Evolutionary conservation across 1,140 invertebrate species (phyloP), one percentile per base, ranked within the genome.

Genomic region (Hypothenemus hampei): DNA sequence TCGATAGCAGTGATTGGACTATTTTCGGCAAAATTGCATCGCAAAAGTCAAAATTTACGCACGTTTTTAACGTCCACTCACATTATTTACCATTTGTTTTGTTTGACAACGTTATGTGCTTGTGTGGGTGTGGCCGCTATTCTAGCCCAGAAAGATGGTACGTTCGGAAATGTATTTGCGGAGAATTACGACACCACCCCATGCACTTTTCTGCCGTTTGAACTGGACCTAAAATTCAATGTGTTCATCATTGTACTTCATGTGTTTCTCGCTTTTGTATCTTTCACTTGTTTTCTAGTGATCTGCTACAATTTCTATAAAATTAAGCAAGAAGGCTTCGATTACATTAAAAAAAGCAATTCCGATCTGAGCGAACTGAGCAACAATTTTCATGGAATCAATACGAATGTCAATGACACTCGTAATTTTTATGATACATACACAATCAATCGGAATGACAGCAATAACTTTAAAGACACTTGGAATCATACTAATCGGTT

Each of bases 61-160:
- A 72, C 75, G 41, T 75, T 70, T 51, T 65, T 79, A 4, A 71
- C 76, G 1, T 53, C 71, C 4, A 74, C 75, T 16, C 79, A 80
- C 39, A 71, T 80, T 19, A 65, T 75, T 19, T 79, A 80, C 58
- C 78, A 80, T 59, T 58, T 81, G 10, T 74, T 73, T 29, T 78
- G 77, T 15, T 58, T 79, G 16, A 74, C 74, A 1, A 69, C 76
- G 2, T 66, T 80, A 10, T 74, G 75, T 39, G 67, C 71, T 4
- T 73, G 78, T 51, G 75, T 78, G 0, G 72, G 73, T 1, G 68
- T 73, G 1, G 72, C 73, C 5, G 70, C 71, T 6, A 69, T 75
- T n/a, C 60, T 75, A 20, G 72, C 73, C 0, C 65, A 71, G 45
- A 57, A 64, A 5, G 60, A 67, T 8, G 44, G 60, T 1, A 35